Percentiles rank a stretch among this genome's conserved stretches.
Evolutionary conservation across 2,113 vertebrate genomes (phyloP).

Genomic region (Poeciliopsis prolifica): DNA sequence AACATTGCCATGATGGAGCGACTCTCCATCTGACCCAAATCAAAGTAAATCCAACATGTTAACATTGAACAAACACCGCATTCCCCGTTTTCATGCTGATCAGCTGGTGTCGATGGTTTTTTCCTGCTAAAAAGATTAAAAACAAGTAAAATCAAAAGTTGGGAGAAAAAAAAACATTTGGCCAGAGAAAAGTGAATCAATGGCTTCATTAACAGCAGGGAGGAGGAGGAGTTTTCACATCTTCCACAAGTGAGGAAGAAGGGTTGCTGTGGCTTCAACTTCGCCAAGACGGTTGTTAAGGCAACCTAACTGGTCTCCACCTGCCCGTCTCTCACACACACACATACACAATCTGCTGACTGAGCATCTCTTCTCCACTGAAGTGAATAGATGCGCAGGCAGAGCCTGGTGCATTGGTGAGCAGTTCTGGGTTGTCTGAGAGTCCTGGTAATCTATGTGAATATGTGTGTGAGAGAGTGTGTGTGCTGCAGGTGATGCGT

Average conservation of each 20-base stretch:
- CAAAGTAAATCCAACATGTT: background rate
- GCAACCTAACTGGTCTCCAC: constrained; percentile 53
- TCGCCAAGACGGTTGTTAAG: constrained; percentile 49
- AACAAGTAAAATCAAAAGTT: constrained; percentile 38
- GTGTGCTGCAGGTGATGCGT: constrained; percentile 81
- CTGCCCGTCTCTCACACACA: constrained; percentile 12
- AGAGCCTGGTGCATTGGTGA: constrained; percentile 69
- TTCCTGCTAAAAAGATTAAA: constrained; percentile 43
- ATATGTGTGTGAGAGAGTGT: constrained; percentile 6
- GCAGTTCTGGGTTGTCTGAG: constrained; percentile 19
- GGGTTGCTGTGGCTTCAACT: constrained; percentile 49
- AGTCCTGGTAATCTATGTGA: constrained; percentile 29
- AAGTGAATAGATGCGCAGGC: constrained; percentile 43
- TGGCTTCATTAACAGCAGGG: constrained; percentile 54
- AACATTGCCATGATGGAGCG: constrained; percentile 39
- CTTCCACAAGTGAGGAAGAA: constrained; percentile 27
- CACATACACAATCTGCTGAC: constrained; percentile 18
- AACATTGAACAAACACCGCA: constrained; percentile 15
- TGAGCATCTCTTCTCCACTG: constrained; percentile 29
- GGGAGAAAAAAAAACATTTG: constrained; percentile 8
- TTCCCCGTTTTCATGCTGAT: constrained; percentile 22
- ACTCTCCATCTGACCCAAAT: constrained; percentile 6
- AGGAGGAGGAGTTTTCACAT: constrained; percentile 35
- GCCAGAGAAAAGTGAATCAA: constrained; percentile 45
- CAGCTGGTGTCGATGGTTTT: constrained; percentile 34